These are phyloP conservation scores for Odontocerum albicorne DNA, from an alignment of 2,888 invertebrate genomes.

Conservation along the genomic window DNA sequence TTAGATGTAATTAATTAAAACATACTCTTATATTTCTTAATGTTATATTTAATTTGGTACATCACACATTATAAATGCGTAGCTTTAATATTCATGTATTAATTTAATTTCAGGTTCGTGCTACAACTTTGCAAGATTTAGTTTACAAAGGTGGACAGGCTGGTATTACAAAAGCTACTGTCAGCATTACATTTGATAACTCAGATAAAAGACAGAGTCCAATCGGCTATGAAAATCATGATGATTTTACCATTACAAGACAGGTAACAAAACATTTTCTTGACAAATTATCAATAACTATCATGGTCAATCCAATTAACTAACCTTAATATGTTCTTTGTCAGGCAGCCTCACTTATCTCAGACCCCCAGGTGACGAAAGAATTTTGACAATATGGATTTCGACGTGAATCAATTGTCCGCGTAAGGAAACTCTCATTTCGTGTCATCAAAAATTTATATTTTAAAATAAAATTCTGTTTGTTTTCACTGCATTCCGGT, in stretches of 20 bases:
- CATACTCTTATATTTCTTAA: too few species aligned
- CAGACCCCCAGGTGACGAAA: too few species aligned
- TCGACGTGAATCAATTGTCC: too few species aligned
- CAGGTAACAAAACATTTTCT: conserved; percentile 72
- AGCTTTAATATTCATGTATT: conserved; percentile 18
- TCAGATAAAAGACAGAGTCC: conserved; percentile 78
- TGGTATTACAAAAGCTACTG: conserved; percentile 92
- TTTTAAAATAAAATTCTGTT: too few species aligned
- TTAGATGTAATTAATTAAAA: too few species aligned
- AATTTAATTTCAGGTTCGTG: conserved; percentile 71
- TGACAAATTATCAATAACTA: neutral
- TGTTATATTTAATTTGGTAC: neutral
- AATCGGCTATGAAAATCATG: conserved; percentile 85
- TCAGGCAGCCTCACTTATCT: too few species aligned
- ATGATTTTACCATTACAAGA: conserved; percentile 90
- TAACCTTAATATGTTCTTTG: too few species aligned
- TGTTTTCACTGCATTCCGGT: too few species aligned
- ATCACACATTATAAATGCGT: neutral
- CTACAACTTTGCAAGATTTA: conserved; percentile 86
- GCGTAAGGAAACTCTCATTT: too few species aligned
- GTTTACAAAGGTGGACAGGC: conserved; percentile 98
- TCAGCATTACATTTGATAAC: conserved; percentile 96
- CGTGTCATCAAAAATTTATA: too few species aligned
- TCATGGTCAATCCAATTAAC: too few species aligned
- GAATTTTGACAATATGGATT: too few species aligned